Evolutionary conservation across 2,888 invertebrate genomes (phyloP).

Genomic region (Drosophila neutralis): DNA sequence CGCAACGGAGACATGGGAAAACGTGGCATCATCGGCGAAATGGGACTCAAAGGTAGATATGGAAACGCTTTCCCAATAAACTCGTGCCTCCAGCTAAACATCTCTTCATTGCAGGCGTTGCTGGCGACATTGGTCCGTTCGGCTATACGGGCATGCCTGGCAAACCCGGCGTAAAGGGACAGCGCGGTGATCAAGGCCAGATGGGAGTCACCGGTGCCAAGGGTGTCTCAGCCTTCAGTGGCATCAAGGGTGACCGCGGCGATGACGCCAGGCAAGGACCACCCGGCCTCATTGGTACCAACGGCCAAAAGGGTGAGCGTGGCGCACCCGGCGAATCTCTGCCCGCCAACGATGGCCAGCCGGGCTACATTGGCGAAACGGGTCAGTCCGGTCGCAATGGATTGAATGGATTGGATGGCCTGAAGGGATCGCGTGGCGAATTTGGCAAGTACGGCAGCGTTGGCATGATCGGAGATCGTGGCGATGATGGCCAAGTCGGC

Average conservation of each 20-base stretch:
- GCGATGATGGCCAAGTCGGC: slow-evolving; percentile 83
- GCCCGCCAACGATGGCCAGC: slow-evolving; percentile 84
- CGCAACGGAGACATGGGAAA: slow-evolving; percentile 77
- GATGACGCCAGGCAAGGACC: slow-evolving; percentile 85
- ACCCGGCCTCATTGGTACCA: slow-evolving; percentile 79
- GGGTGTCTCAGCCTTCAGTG: slow-evolving; percentile 88
- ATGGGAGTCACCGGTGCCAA: slow-evolving; percentile 76
- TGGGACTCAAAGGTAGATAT: slow-evolving; percentile 80
- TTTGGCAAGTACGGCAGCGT: slow-evolving; percentile 87
- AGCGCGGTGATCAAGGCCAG: slow-evolving; percentile 72
- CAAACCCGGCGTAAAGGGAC: slow-evolving; percentile 79
- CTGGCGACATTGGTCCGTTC: slow-evolving; percentile 75
- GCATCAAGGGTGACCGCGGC: slow-evolving; percentile 88
- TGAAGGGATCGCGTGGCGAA: slow-evolving; percentile 84
- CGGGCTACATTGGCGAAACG: slow-evolving; percentile 87
- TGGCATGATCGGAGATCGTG: slow-evolving; percentile 86
- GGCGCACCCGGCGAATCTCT: slow-evolving; percentile 88
- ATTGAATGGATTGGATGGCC: slow-evolving; percentile 85
- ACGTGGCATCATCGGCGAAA: slow-evolving; percentile 84
- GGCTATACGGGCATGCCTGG: slow-evolving; percentile 79
- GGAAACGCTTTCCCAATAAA: fast-evolving
- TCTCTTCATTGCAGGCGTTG: slow-evolving; percentile 53
- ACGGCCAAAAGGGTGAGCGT: slow-evolving; percentile 85
- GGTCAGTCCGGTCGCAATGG: slow-evolving; percentile 87
- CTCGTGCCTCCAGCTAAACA: background rate